Base-by-base conservation (phyloP, 2,888 invertebrate species). In the Drosophila yooni region DNA sequence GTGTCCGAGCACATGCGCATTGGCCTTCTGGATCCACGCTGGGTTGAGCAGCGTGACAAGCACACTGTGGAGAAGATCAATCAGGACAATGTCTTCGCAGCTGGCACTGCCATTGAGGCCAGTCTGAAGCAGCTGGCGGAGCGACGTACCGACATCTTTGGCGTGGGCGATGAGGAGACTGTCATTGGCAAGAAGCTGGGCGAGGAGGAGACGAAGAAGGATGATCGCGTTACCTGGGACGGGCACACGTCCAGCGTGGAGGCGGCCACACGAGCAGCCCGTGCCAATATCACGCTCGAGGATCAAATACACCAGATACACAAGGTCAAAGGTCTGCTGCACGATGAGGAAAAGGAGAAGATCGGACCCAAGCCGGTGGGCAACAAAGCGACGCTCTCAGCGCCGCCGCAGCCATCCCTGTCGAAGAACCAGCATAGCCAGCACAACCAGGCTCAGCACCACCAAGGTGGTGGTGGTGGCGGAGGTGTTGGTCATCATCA, bases 101-200 rank as follows among this genome's bases (percentile, higher is more conserved):
- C 91, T 92, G 95, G 97, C 59, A 96, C 97, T 33, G 98, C 98
- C n/a, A 99, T 99, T 90, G 98, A 99, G 92, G 97, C 97, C 48
- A 98, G 97, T 91, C 95, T 99, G 91, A 98, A 98, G 92, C 96
- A 98, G 92, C 94, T 99, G 90, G 99, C 99, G 0, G 99, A 99
- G 93, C 95, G 99, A 82, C 98, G 99, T 96, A 99, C 99, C 1
- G 99, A 99, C 95, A 99, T 99, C 94, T 99, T 99, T 94, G 99
- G 99, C 94, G 97, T 98, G 74, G 99, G 99, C 68, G 98, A 98
- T 92, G 99, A 99, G 93, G 99, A 99, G 94, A 99, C 99, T 0
- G 98, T 98, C 31, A 99, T 99, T 92, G 99, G 99, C 94, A 99
- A 99, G 94, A 99, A 99, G 94, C 97, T 99, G 74, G 98, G 98